Evolutionary conservation across 2,113 vertebrate genomes (phyloP).

Genomic region (Pluvialis apricaria): DNA sequence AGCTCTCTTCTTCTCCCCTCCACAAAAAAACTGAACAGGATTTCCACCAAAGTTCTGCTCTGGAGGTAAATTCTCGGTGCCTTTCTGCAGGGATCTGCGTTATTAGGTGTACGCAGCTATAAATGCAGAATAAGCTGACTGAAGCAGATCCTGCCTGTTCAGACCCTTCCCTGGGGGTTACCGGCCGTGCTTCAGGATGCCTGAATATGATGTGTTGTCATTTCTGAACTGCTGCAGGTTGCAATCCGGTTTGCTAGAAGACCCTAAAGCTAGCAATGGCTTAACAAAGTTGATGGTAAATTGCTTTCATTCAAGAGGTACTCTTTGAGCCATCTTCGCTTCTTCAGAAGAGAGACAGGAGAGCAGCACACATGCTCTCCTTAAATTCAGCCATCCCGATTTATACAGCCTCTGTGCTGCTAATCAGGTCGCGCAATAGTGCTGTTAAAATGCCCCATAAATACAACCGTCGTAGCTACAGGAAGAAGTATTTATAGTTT

Average conservation of each 20-base stretch:
- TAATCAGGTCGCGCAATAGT: not conserved
- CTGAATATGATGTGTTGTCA: not conserved
- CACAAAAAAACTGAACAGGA: not conserved
- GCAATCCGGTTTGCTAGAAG: not conserved
- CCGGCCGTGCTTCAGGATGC: not conserved
- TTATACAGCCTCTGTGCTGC: not conserved
- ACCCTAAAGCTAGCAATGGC: not conserved
- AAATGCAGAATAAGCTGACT: not conserved
- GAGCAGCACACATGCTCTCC: not conserved
- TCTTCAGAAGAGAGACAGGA: not conserved
- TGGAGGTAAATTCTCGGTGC: not conserved
- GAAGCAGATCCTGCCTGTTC: not conserved
- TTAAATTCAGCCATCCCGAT: not conserved
- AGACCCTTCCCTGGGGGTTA: not conserved
- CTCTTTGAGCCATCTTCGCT: not conserved
- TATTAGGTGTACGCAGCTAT: not conserved
- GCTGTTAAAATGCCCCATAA: not conserved
- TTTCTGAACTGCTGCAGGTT: slow-evolving; percentile 11
- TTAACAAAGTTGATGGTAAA: not conserved
- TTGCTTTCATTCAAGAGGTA: not conserved
- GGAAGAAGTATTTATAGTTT: not conserved
- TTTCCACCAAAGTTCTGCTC: not conserved
- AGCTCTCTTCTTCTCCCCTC: not conserved
- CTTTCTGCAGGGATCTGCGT: not conserved
- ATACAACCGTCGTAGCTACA: not conserved